Evolutionary conservation across 2,888 invertebrate genomes (phyloP), one percentile per base, ranked within the genome.

Genomic region (Dynastes grantii): DNA sequence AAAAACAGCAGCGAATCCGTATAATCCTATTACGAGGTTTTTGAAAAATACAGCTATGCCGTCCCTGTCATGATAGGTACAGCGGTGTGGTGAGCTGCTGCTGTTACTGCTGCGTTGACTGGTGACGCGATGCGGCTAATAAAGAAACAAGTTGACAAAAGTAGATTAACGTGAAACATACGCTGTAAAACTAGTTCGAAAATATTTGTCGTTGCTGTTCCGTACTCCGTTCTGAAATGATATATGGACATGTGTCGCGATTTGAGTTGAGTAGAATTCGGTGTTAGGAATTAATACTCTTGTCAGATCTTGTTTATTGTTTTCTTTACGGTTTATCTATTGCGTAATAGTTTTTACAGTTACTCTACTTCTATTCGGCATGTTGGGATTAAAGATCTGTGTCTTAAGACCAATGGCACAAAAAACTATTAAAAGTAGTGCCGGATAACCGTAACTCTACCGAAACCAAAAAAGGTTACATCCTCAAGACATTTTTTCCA

Each of bases 71-170:
- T 27, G 45, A 45, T 45, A 45, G 11, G 8, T 45, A 9, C 11
- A 45, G 45, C 45, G 45, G 45, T 45, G 45, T 1, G 45, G 32
- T 32, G 32, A 32, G 32, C 32, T 32, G 32, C 32, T 5, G 32
- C 32, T 32, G 32, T 5, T 32, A n/a, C 37, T 45, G 70, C 13
- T 32, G 16, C 70, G 29, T 70, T 70, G 51, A 51, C 29, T 51
- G 51, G 22, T 29, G 27, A 70, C 53, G 67, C 63, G 13, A 29
- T 27, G 40, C 16, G 16, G 16, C 9, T 70, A 70, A 70, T 70
- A 70, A 70, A 70, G 70, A 70, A 70, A 70, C 70, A 27, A 16
- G 70, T 70, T 70, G 70, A 27, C 70, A 70, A 13, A 70, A 70
- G 70, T 51, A 70, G 70, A 70, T 70, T 70, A 70, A 51, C 45